Percentiles rank a stretch among this genome's conserved stretches.
Conservation (phyloP, 2,113 vertebrate species). For the Litocranius walleri region DNA sequence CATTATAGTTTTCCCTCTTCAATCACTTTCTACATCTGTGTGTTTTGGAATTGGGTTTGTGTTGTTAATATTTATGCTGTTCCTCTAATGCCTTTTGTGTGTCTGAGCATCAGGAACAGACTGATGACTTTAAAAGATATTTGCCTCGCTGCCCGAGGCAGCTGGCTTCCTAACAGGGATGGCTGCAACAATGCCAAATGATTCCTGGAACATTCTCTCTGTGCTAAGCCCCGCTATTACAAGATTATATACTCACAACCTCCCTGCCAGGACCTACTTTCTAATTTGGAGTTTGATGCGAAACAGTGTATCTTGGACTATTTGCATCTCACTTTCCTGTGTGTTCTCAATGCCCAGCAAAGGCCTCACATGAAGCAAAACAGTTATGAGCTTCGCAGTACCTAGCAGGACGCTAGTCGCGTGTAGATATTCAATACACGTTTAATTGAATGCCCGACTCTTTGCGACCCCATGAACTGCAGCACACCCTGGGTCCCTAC, state of each 20-base stretch:
- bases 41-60: not conserved
- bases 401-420: not conserved
- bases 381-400: not conserved
- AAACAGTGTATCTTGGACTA: not conserved
- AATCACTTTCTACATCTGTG: not conserved
- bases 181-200: not conserved
- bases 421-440: not conserved
- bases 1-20: not conserved
- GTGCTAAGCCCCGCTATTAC: not conserved
- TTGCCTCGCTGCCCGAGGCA: not conserved
- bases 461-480: not conserved
- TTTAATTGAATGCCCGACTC: not conserved
- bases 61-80: not conserved
- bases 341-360: not conserved
- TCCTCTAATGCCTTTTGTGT: not conserved
- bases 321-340: not conserved
- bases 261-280: not conserved
- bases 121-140: not conserved
- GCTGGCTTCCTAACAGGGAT: not conserved
- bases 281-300: not conserved
- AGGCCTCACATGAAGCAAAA: not conserved
- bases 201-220: not conserved
- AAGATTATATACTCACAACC: not conserved
- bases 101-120: not conserved
- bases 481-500: not conserved